Percentiles rank a stretch among this genome's conserved stretches.
These are phyloP conservation scores for Drosophila barbarae DNA, from an alignment of 2,888 invertebrate species.

Conservation along the genomic window DNA sequence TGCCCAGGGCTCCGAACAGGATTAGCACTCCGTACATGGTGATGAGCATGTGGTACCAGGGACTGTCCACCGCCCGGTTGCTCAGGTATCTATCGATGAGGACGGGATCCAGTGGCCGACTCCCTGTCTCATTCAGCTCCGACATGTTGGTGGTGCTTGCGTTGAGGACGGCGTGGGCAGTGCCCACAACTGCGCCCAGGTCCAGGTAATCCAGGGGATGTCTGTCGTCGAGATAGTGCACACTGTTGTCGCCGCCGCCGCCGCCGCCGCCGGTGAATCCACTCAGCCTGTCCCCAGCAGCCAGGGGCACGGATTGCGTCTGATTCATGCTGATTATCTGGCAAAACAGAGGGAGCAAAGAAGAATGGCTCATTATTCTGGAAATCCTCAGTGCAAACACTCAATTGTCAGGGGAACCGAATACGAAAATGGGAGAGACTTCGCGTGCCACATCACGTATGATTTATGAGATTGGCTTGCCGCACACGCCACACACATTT, in stretches of 20 bases:
- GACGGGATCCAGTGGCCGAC: constrained; percentile 59
- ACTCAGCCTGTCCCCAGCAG: constrained; percentile 48
- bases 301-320: constrained; percentile 44
- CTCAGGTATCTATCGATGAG: constrained; percentile 82
- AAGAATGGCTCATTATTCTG: constrained; percentile 17
- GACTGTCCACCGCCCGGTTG: constrained; percentile 87
- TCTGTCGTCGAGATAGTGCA: constrained; percentile 28
- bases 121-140: constrained; percentile 36
- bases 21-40: constrained; percentile 88
- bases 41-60: constrained; percentile 85
- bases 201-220: constrained; percentile 55
- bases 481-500: constrained; percentile 38
- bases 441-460: constrained; percentile 37
- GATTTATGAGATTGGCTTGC: constrained; percentile 42
- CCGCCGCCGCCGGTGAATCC: constrained; percentile 41
- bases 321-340: constrained; percentile 70
- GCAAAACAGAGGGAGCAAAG: constrained; percentile 17
- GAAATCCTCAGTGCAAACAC: constrained; percentile 8
- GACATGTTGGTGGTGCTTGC: constrained; percentile 29
- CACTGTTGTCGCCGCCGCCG: constrained; percentile 36
- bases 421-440: background rate
- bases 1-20: constrained; percentile 90
- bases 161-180: constrained; percentile 16
- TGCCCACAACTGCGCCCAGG: constrained; percentile 15
- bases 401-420: constrained; percentile 5